Percentiles rank a stretch among this genome's conserved stretches.
Evolutionary conservation across 2,797 vertebrate species (phyloP).

Genomic region (Crenichthys baileyi): DNA sequence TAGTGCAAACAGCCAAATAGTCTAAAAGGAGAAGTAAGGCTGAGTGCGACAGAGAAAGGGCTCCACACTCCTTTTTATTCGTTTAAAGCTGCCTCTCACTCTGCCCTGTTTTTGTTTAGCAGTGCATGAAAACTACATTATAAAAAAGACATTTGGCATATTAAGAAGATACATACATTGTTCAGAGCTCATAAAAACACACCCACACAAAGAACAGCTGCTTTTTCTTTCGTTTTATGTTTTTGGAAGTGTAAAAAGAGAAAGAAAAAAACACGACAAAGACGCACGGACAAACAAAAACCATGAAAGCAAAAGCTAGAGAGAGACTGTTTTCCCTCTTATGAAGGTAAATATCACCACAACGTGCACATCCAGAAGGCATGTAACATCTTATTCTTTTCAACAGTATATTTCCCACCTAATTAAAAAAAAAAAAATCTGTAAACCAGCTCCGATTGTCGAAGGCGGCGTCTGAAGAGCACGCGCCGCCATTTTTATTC

Average conservation of each 20-base stretch:
- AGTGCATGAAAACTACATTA: slow-evolving; percentile 90
- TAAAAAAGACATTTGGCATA: slow-evolving; percentile 89
- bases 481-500: slow-evolving; percentile 47
- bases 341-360: slow-evolving; percentile 48
- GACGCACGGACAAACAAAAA: slow-evolving; percentile 45
- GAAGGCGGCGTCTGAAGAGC: slow-evolving; percentile 64
- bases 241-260: slow-evolving; percentile 78
- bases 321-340: slow-evolving; percentile 36
- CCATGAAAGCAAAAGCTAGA: slow-evolving; percentile 16
- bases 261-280: slow-evolving; percentile 49
- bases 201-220: slow-evolving; percentile 82
- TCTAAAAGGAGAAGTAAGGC: slow-evolving; percentile 74
- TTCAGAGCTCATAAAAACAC: slow-evolving; percentile 87
- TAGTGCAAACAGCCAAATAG: slow-evolving; percentile 74
- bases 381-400: slow-evolving; percentile 64
- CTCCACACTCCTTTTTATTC: slow-evolving; percentile 64
- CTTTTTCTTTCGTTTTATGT: slow-evolving; percentile 62
- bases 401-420: slow-evolving; percentile 26
- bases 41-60: slow-evolving; percentile 76
- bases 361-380: slow-evolving; percentile 55
- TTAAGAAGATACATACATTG: slow-evolving; percentile 89
- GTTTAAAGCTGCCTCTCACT: slow-evolving; percentile 89
- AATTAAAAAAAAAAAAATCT: slow-evolving; percentile 26
- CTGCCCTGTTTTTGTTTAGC: slow-evolving; percentile 81
- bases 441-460: slow-evolving; percentile 81